Conservation (phyloP, 2,797 vertebrate genomes). For the Ctenochaetus hawaiiensis region DNA sequence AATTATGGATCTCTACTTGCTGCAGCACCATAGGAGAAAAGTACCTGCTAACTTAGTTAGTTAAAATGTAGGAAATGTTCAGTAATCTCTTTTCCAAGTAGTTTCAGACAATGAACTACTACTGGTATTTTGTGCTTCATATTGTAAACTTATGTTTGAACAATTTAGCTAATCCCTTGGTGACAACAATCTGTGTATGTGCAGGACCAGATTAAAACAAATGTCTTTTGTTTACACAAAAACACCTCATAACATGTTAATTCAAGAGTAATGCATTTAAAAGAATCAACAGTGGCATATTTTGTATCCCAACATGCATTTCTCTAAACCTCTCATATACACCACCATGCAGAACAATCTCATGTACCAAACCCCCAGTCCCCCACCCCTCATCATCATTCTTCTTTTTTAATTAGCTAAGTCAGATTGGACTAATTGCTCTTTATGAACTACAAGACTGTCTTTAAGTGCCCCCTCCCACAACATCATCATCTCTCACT, state of each 20-base stretch:
- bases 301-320: constrained; percentile 1
- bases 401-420: constrained; percentile 75
- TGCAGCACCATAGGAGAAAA: not conserved
- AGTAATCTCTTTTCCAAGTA: not conserved
- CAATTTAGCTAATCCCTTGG: too few species aligned
- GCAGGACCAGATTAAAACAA: not conserved
- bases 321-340: constrained; percentile 22
- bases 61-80: not conserved
- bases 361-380: not conserved
- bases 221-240: too few species aligned
- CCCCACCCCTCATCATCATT: constrained; percentile 62
- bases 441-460: constrained; percentile 78
- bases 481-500: constrained; percentile 60
- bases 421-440: constrained; percentile 80
- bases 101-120: too few species aligned
- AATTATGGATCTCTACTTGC: constrained; percentile 8
- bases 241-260: not conserved
- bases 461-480: constrained; percentile 52
- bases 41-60: not conserved
- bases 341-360: constrained; percentile 43
- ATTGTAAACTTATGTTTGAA: not conserved
- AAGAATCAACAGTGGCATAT: not conserved
- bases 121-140: too few species aligned
- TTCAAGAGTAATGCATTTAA: not conserved
- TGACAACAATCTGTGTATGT: too few species aligned